Evolutionary conservation across 2,797 vertebrate genomes (phyloP), one percentile per base, ranked within the genome.

Genomic region (Gymnodraco acuticeps): DNA sequence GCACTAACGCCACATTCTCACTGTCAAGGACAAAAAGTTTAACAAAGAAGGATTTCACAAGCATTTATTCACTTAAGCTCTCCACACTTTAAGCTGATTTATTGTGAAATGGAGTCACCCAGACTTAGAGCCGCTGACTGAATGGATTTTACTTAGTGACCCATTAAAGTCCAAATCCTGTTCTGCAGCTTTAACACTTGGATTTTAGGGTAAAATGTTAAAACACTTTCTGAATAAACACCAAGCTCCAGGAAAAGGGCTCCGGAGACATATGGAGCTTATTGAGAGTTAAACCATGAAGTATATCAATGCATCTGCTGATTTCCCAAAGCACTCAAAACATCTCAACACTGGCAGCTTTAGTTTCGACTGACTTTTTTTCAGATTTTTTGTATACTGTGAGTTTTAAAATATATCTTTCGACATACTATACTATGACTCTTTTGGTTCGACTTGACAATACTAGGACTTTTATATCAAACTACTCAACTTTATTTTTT

Each of bases 1-100:
- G 78, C 86, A 87, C 46, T 1, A 5, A 69, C 84, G 81, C 84
- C 82, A 82, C 84, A 83, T 73, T 75, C 61, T 41, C 79, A 73
- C 62, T 46, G 80, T 82, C 85, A 88, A 88, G 87, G 85, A 87
- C 86, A 66, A 10, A 58, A 3, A 53, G 67, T 65, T 47, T 56
- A 15, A 58, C 59, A 69, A 56, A 63, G 33, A 20, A n/a, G 65
- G 58, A 80, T 83, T 86, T 80, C 70, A 80, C 42, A 41, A 60
- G 27, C 56, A 13, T 75, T 83, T 64, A 77, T 77, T 73, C 64
- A 73, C 75, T 81, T 62, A 72, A 78, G 31, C 59, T 38, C 65
- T 81, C 43, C 10, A n/a, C 23, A 51, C 64, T 45, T 27, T 27
- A 76, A 83, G 70, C 42, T 62, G 79, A 68, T 82, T 84, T 75